Conservation (phyloP, 2,797 vertebrate species). For the Sus cebifrons region DNA sequence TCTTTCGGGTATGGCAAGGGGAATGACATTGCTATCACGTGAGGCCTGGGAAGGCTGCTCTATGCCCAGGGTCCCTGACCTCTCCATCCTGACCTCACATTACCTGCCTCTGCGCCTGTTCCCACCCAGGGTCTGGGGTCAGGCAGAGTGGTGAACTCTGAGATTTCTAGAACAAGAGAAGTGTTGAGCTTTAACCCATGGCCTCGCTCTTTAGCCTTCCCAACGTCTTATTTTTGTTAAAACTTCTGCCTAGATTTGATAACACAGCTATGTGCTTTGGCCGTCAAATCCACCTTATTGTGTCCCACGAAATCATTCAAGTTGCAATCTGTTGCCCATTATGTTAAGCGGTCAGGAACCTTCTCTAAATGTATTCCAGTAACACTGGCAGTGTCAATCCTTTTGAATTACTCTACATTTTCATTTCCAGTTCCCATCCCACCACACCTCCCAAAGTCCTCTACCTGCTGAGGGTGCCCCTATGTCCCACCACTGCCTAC, state of each 20-base stretch:
- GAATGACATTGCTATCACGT: no score
- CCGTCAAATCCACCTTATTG: neutral
- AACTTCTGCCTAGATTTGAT: neutral
- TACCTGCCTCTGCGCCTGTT: neutral
- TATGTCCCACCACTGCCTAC: rapidly evolving
- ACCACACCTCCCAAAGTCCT: neutral
- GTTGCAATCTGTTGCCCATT: neutral
- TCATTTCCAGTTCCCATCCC: neutral
- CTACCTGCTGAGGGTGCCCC: neutral
- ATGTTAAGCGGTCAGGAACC: neutral
- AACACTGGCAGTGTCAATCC: neutral
- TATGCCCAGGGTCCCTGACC: neutral
- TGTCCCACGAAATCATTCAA: neutral
- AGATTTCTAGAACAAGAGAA: neutral
- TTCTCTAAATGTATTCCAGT: neutral
- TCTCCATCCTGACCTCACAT: neutral
- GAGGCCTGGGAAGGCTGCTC: neutral
- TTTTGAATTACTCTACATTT: neutral
- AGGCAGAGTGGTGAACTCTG: neutral
- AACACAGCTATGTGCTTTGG: neutral
- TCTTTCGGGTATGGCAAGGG: no score
- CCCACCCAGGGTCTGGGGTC: neutral
- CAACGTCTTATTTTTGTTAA: neutral
- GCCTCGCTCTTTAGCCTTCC: neutral
- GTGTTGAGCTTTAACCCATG: neutral